Evolutionary conservation across 2,888 invertebrate species (phyloP).

Genomic region (Cheiracanthium punctorium): DNA sequence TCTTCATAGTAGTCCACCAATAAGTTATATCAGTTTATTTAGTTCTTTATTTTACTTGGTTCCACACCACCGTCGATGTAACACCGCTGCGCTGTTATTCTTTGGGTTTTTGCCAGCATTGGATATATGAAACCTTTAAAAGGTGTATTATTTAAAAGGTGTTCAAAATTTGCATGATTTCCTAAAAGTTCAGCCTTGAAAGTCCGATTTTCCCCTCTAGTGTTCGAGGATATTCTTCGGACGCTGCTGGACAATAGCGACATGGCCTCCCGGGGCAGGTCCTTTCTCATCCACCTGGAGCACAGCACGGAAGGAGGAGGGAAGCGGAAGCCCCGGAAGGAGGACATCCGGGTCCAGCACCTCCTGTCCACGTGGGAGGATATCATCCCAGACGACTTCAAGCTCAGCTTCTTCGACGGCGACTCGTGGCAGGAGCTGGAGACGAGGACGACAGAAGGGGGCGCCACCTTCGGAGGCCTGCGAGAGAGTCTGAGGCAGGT

Average conservation of each 20-base stretch:
- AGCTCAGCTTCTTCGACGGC: conserved; percentile 33
- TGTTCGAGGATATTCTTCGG: conserved; percentile 41
- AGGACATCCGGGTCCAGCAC: conserved; percentile 13
- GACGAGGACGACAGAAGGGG: background rate
- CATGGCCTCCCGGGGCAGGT: background rate
- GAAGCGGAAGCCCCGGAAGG: background rate
- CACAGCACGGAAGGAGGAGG: background rate
- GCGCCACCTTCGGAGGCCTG: conserved; percentile 1
- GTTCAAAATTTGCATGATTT: no score
- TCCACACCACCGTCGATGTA: no score
- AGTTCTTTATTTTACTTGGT: no score
- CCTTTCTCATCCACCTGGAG: conserved; percentile 43
- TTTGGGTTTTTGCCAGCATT: no score
- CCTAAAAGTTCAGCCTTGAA: no score
- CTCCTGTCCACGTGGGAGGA: conserved; percentile 23
- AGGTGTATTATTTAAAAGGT: no score
- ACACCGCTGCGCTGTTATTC: no score
- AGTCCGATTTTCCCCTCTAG: background rate
- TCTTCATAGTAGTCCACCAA: no score
- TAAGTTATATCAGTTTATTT: no score
- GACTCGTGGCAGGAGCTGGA: conserved; percentile 39
- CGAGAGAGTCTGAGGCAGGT: background rate
- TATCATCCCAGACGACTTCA: conserved; percentile 34
- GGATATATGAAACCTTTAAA: no score
- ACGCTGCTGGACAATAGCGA: conserved; percentile 16